Evolutionary conservation across 2,797 vertebrate species (phyloP).

Genomic region (Ptychadena robeensis): DNA sequence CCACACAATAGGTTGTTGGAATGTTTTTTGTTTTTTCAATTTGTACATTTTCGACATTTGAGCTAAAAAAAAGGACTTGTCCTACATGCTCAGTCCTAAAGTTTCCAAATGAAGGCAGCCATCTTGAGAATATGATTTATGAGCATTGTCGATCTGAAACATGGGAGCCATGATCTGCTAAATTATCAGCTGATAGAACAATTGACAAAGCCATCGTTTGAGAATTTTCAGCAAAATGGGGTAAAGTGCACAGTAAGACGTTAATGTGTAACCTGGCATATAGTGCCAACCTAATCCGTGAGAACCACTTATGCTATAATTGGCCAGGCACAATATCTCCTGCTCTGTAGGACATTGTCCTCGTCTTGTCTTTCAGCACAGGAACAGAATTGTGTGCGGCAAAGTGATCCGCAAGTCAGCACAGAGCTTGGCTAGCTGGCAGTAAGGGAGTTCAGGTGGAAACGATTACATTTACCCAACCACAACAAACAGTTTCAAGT

Average conservation of each 20-base stretch:
- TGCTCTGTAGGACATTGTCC: conserved; percentile 78
- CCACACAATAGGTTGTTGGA: too few species aligned
- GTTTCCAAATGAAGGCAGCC: too few species aligned
- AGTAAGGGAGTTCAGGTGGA: conserved; percentile 74
- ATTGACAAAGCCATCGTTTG: conserved; percentile 82
- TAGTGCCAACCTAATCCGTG: conserved; percentile 77
- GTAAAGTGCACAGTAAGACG: conserved; percentile 77
- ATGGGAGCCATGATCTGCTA: conserved; percentile 77
- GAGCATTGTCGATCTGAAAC: conserved; percentile 68
- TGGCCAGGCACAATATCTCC: conserved; percentile 75
- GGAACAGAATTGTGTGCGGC: conserved; percentile 77
- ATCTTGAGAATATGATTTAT: not conserved
- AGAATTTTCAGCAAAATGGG: conserved; percentile 75
- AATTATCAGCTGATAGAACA: conserved; percentile 78
- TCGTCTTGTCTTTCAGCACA: conserved; percentile 81
- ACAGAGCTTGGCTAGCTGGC: conserved; percentile 71
- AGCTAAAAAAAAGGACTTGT: too few species aligned
- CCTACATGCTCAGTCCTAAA: too few species aligned
- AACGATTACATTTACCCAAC: conserved; percentile 69
- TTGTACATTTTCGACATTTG: too few species aligned
- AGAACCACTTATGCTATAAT: conserved; percentile 81
- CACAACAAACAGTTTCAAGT: conserved; percentile 70
- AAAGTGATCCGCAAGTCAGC: conserved; percentile 76
- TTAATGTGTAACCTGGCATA: conserved; percentile 81
- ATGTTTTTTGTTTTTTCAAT: too few species aligned